Evolutionary conservation across 2,113 vertebrate species (phyloP), one percentile per base, ranked within the genome.

Genomic region (Archocentrus centrarchus): DNA sequence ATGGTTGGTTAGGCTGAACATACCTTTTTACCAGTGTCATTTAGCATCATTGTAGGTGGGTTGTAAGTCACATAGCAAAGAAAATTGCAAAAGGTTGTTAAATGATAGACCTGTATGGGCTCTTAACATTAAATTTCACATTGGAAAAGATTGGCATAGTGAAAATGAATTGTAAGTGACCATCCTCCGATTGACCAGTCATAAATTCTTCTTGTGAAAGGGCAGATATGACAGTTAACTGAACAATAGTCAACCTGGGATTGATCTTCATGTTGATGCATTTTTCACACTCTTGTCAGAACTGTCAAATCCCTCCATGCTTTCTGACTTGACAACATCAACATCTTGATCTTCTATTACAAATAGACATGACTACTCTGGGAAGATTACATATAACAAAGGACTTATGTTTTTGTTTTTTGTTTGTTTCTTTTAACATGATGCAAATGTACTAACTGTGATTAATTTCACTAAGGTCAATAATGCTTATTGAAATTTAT

Each of bases 231-330:
- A 93, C 93, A 91, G 87, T 88, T 82, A 68, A 82, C 83, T 82
- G 79, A 91, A 89, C 88, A 91, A 90, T 84, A 86, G 83, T 91
- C 44, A 50, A 86, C 91, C 70, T 60, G 62, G 89, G 91, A 95
- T 94, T 94, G 95, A 94, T 95, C 91, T 91, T 64, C 64, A 80
- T 79, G 86, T 92, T 63, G 85, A 58, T 80, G 85, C 87, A 93
- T 94, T 88, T 78, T 66, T 95, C 93, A 95, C 87, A 77, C n/a
- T 59, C 79, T 90, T 93, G 93, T 94, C 94, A 94, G 80, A 90
- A 84, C 91, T 93, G 93, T 93, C 94, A 91, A 91, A 91, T 61
- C 68, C 86, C 81, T 86, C 79, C 66, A 82, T 83, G 89, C 60
- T 77, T 86, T 86, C 81, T 92, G 91, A 93, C 91, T 81, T 91